Conservation (phyloP, 2,888 invertebrate genomes). For the Drosophila demipolita region DNA sequence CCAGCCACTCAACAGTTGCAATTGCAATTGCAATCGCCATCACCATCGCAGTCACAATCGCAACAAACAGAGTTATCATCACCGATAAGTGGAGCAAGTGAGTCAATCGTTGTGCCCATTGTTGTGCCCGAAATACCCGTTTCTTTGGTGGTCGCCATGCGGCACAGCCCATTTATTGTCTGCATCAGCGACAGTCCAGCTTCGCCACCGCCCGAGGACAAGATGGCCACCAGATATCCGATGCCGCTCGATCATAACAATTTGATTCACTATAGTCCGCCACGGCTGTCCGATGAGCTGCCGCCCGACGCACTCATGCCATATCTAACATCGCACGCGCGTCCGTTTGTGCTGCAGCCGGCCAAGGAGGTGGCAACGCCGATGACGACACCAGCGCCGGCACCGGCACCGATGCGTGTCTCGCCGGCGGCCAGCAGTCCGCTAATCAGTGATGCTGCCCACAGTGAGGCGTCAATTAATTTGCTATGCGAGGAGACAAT, state of each 20-base stretch:
- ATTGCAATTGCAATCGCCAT: neutral
- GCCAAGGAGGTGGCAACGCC: conserved; percentile 6
- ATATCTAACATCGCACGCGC: neutral
- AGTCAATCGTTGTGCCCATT: conserved; percentile 69
- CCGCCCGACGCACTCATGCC: neutral
- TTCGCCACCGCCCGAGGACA: conserved; percentile 32
- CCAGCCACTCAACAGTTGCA: neutral
- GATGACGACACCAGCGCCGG: conserved; percentile 22
- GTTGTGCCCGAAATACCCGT: conserved; percentile 80
- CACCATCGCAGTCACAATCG: neutral
- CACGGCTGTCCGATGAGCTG: conserved; percentile 2
- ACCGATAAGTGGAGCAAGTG: neutral
- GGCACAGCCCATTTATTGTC: conserved; percentile 47
- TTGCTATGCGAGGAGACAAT: conserved; percentile 95
- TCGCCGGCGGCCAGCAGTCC: conserved; percentile 58
- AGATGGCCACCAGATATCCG: conserved; percentile 8
- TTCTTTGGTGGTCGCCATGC: conserved; percentile 74
- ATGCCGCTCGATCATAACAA: conserved; percentile 12
- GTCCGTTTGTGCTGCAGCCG: conserved; percentile 8
- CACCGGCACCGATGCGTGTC: conserved; percentile 35
- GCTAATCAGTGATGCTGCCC: conserved; percentile 69
- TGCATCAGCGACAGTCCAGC: conserved; percentile 40
- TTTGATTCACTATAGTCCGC: conserved; percentile 32
- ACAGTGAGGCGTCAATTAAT: conserved; percentile 88
- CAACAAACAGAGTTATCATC: neutral